Conservation (phyloP, 1,140 invertebrate species). For the Meloidogyne hapla region DNA sequence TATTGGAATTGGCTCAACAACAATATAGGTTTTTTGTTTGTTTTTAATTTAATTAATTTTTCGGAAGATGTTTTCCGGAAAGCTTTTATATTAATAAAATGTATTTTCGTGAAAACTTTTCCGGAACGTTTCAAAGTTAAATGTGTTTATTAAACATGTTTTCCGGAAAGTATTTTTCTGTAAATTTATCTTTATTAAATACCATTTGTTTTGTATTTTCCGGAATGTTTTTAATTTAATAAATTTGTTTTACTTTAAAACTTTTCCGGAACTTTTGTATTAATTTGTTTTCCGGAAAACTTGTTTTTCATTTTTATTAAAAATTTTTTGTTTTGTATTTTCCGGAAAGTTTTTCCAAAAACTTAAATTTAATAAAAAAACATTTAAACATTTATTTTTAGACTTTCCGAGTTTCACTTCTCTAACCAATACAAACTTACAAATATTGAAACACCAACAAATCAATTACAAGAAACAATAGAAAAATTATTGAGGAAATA, state of each 20-base stretch:
- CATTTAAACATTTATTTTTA: slow-evolving; percentile 19
- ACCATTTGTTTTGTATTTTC: background rate
- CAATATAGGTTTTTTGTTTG: slow-evolving; percentile 42
- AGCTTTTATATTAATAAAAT: background rate
- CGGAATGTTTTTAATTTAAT: too few relatives aligned
- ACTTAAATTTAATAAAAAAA: too few relatives aligned
- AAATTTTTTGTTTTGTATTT: too few relatives aligned
- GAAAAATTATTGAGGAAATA: slow-evolving; percentile 24
- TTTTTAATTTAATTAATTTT: slow-evolving; percentile 3
- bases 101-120: background rate
- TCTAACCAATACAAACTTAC: background rate
- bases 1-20: slow-evolving; percentile 49
- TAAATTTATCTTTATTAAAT: background rate
- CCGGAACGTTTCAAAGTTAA: background rate
- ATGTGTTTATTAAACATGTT: background rate
- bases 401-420: slow-evolving; percentile 12
- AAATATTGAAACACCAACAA: background rate
- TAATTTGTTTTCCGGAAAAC: too few relatives aligned
- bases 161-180: background rate
- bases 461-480: slow-evolving; percentile 11
- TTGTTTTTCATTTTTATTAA: too few relatives aligned
- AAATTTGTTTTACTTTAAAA: too few relatives aligned
- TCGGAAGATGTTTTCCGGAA: background rate
- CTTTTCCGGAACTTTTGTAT: too few relatives aligned
- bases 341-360: too few relatives aligned